phyloP scores from a whole-genome alignment of 2,888 invertebrate species.

The Schizaphis graminum region DNA sequence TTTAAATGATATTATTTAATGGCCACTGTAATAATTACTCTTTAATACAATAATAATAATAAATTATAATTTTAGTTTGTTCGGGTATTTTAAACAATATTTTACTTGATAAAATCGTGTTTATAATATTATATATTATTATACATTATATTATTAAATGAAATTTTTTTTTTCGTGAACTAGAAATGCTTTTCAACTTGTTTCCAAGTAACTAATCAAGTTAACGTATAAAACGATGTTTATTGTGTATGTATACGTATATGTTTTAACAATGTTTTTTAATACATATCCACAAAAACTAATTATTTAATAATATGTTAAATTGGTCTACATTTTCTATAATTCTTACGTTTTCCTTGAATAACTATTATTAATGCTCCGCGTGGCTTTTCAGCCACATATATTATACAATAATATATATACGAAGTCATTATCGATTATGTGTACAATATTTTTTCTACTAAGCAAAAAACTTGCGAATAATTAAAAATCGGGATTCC shows the following conservation, averaged over 20 bases:
- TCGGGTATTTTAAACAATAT: neutral
- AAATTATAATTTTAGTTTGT: neutral
- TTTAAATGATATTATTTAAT: too few species aligned
- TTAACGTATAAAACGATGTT: neutral
- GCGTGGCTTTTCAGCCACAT: neutral
- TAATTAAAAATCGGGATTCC: too few species aligned
- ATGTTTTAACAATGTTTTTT: neutral
- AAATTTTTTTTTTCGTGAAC: neutral
- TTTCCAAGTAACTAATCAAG: neutral
- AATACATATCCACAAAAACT: neutral
- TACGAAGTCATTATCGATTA: neutral
- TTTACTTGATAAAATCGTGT: neutral
- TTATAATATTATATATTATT: neutral
- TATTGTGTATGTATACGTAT: neutral
- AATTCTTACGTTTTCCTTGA: neutral
- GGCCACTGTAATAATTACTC: too few species aligned
- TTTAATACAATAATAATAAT: too few species aligned
- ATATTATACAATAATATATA: neutral
- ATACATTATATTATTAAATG: too few species aligned
- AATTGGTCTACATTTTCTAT: neutral
- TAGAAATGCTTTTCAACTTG: neutral
- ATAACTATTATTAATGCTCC: neutral
- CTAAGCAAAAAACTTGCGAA: fast-evolving
- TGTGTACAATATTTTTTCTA: neutral
- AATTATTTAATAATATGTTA: neutral